Evolutionary conservation across 2,113 vertebrate genomes (phyloP).

Genomic region (Arizona elegans): DNA sequence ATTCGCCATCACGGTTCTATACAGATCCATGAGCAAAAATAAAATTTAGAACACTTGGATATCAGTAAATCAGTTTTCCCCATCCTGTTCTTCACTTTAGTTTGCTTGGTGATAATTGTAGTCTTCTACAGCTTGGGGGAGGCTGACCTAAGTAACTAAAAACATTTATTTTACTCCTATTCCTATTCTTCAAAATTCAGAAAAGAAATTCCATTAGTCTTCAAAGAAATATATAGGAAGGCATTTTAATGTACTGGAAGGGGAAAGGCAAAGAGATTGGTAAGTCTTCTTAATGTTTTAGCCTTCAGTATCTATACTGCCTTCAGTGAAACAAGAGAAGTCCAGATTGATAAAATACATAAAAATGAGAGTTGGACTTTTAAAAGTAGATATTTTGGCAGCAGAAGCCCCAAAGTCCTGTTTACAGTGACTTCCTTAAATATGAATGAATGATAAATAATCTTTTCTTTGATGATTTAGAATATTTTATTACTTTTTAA

Average conservation of each 20-base stretch:
- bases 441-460: background rate
- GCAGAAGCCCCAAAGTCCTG: background rate
- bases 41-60: slow-evolving; percentile 14
- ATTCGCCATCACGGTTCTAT: background rate
- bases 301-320: background rate
- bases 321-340: background rate
- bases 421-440: background rate
- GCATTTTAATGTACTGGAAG: background rate
- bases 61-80: background rate
- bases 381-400: background rate
- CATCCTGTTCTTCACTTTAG: background rate
- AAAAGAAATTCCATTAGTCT: background rate
- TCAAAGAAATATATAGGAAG: background rate
- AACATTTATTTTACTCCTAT: background rate
- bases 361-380: background rate
- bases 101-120: background rate
- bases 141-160: background rate
- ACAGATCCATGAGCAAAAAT: background rate
- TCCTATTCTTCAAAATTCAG: background rate
- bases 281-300: background rate
- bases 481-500: background rate
- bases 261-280: background rate
- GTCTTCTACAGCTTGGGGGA: background rate
- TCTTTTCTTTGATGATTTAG: background rate
- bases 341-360: background rate